Base-by-base conservation (phyloP, 2,888 invertebrate species). In the Azorinus chamasolen region DNA sequence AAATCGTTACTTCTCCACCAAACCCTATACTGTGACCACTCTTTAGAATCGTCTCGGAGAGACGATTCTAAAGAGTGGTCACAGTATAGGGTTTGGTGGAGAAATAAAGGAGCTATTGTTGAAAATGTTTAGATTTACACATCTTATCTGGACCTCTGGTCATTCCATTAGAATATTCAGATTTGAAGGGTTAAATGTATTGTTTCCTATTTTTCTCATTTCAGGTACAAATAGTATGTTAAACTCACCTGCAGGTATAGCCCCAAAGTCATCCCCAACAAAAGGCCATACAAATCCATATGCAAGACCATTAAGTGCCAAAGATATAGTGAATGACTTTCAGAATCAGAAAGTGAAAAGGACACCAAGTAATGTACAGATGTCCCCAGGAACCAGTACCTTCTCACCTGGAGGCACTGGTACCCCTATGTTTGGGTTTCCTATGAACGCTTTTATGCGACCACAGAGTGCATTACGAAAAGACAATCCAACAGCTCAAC, bases 221-320 rank as follows among this genome's bases (percentile, higher is more conserved):
- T 24, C 27, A 63, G 63, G 69, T 22, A 37, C 53, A 41, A 61
- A 68, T 55, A 55, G 51, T 18, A 10, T 25, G 3, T 53, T 43
- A 14, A 43, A 14, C 14, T 41, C 39, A 18, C 27, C 55, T n/a
- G n/a, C 69, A 16, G 37, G 48, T 32, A 55, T 41, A 37, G 39
- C 69, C 14, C 18, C 45, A 5, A 68, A 57, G 27, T 22, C 59
- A 6, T 37, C 68, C 18, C n/a, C 64, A 6, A 32, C 68, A 22
- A 74, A 54, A 57, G 79, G 77, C 14, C 75, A 81, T 37, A 65
- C 71, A 12, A 88, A 89, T 66, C 89, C 90, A 1, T 91, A 89
- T 75, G 79, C 86, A 20, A 83, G 90, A 58, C 91, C 91, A 6
- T 75, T 91, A 10, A 91, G 90, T 89, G 90, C 91, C 69, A 89